These are phyloP conservation scores for Dascillus cervinus DNA, from an alignment of 2,888 invertebrate genomes.

Conservation along the genomic window DNA sequence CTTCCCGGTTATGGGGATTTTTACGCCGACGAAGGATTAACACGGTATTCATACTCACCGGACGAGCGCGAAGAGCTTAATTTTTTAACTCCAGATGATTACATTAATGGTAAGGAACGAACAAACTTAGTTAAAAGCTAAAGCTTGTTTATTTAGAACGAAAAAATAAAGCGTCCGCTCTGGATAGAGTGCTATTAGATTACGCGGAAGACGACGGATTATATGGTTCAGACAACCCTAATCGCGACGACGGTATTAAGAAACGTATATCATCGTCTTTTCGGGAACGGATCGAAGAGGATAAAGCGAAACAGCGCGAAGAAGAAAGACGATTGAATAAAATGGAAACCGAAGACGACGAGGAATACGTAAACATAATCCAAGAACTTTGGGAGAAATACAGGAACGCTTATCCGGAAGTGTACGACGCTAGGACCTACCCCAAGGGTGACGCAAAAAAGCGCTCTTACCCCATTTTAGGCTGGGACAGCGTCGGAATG, in stretches of 20 bases:
- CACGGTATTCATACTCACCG: constrained; percentile 5
- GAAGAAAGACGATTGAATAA: constrained; percentile 30
- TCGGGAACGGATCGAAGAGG: constrained; percentile 49
- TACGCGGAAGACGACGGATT: constrained; percentile 27
- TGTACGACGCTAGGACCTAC: constrained; percentile 19
- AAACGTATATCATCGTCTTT: constrained; percentile 48
- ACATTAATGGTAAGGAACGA: constrained; percentile 7
- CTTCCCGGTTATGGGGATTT: constrained; percentile 19
- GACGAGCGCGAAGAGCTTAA: constrained; percentile 18
- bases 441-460: constrained; percentile 16
- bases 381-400: constrained; percentile 53
- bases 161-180: not conserved
- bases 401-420: constrained; percentile 41
- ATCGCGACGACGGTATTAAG: constrained; percentile 20
- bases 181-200: constrained; percentile 20
- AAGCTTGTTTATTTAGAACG: not conserved
- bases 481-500: constrained; percentile 32
- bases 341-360: constrained; percentile 39
- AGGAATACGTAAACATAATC: constrained; percentile 45
- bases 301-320: constrained; percentile 41
- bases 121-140: not conserved
- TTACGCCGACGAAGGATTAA: constrained; percentile 13
- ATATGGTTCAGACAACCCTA: constrained; percentile 16
- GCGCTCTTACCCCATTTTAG: constrained; percentile 22
- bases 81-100: constrained; percentile 15